Percentiles rank a stretch among this genome's conserved stretches.
These are phyloP conservation scores for Neodontobutis hainanensis DNA, from an alignment of 2,113 vertebrate genomes.

Conservation along the genomic window DNA sequence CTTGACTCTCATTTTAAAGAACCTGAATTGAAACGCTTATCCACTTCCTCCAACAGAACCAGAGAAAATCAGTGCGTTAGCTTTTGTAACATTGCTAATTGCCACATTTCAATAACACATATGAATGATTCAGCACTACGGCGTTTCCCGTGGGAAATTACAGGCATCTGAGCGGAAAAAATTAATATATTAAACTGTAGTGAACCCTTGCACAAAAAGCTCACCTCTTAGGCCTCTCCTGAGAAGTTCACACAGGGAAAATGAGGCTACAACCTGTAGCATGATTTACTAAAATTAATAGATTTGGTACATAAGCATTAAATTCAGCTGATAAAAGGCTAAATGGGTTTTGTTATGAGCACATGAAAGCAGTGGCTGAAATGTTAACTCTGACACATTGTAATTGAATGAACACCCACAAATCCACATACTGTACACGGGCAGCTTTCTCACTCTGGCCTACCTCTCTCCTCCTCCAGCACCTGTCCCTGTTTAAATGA, in stretches of 20 bases:
- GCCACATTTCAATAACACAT: constrained; percentile 52
- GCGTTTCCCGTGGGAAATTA: constrained; percentile 60
- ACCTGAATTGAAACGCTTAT: neutral
- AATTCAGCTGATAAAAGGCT: constrained; percentile 17
- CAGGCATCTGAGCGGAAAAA: constrained; percentile 23
- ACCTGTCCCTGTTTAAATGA: constrained; percentile 80
- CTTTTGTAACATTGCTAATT: constrained; percentile 39
- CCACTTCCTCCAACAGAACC: constrained; percentile 31
- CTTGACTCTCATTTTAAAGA: too few relatives aligned
- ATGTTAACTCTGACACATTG: constrained; percentile 31
- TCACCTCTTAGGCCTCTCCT: constrained; percentile 9
- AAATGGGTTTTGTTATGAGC: constrained; percentile 15
- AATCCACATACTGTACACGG: constrained; percentile 18
- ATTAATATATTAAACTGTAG: constrained; percentile 20
- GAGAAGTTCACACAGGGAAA: constrained; percentile 33
- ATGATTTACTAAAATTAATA: constrained; percentile 58
- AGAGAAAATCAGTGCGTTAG: constrained; percentile 45
- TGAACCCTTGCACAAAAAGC: constrained; percentile 3
- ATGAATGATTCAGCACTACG: constrained; percentile 65
- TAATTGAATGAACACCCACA: constrained; percentile 24
- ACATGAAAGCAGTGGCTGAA: constrained; percentile 5
- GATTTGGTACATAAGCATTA: constrained; percentile 26
- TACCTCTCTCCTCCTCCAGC: constrained; percentile 64
- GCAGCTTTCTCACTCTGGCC: constrained; percentile 37
- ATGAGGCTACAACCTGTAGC: constrained; percentile 40